Evolutionary conservation across 1,140 invertebrate genomes (phyloP).

Genomic region (Heliconius hewitsoni): DNA sequence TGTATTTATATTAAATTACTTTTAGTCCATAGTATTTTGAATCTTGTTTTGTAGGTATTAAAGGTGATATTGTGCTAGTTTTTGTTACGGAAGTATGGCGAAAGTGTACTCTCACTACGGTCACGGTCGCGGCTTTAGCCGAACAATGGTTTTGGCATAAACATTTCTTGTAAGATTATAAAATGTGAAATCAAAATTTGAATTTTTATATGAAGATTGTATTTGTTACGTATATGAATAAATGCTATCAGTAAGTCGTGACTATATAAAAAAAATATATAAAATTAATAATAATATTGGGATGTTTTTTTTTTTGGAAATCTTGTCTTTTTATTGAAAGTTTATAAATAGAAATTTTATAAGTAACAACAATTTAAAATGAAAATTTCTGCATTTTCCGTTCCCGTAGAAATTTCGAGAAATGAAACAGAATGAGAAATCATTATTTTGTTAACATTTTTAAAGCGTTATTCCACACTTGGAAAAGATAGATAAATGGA

Average conservation of each 20-base stretch:
- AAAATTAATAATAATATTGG: no score
- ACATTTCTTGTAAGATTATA: constrained; percentile 20
- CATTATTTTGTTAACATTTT: no score
- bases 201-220: background rate
- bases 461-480: no score
- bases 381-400: no score
- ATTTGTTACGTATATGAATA: background rate
- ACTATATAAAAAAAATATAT: no score
- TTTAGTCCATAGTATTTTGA: background rate
- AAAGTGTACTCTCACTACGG: constrained; percentile 50
- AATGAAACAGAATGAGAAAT: no score
- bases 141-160: constrained; percentile 37
- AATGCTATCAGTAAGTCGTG: background rate
- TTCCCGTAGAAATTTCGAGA: no score
- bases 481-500: no score
- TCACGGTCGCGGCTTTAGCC: constrained; percentile 47
- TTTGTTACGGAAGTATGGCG: constrained; percentile 31
- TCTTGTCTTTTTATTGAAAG: no score
- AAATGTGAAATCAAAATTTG: constrained; percentile 15
- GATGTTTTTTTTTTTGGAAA: no score
- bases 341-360: no score
- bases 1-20: background rate
- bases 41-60: background rate
- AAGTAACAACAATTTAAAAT: no score
- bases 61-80: constrained; percentile 33